Base-by-base conservation (phyloP, 2,797 vertebrate genomes). In the Takifugu rubripes region DNA sequence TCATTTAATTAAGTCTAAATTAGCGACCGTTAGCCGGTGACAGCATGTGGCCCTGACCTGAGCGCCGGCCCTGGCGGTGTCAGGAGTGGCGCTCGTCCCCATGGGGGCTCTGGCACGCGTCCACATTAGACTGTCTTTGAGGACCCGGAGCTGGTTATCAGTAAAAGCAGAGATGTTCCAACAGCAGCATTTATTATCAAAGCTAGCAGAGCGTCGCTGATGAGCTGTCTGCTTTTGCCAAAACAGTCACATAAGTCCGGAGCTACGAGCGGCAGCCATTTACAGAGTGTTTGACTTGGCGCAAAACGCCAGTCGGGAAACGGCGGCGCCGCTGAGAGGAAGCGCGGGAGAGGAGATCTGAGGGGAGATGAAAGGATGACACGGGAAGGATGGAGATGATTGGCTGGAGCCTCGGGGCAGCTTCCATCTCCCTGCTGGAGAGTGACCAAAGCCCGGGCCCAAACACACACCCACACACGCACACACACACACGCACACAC, bases 141-240 rank as follows among this genome's bases (percentile, higher is more conserved):
- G 82, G 80, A 82, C 70, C 74, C 68, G 59, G 74, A 71, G 81
- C 74, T 81, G 74, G 84, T 86, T 87, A 88, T 87, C 83, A 66
- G 68, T 14, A 17, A 54, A 72, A 57, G 70, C 78, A 84, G 82
- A 77, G 74, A 59, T 5, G 66, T 53, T 71, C 74, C 68, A 54
- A 72, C 69, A 75, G 78, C 80, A 77, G 44, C 21, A 21, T 21
- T 83, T 74, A 82, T 82, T 81, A 85, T 86, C 79, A 84, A 81
- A 82, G 70, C 74, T 72, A 72, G 74, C 83, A 74, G 83, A 81
- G 73, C 70, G 58, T 57, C 11, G 27, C 62, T 64, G 77, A 82
- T 84, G 76, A 81, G 72, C 70, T 42, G 62, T 70, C 64, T 40
- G 54, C 49, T 49, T 44, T 52, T 44, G 27, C 64, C 42, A 59